A percentile compares a stretch with the other conserved stretches of the same genome.
phyloP scores from a whole-genome alignment of 2,888 invertebrate species.

The Graphium colonna region DNA sequence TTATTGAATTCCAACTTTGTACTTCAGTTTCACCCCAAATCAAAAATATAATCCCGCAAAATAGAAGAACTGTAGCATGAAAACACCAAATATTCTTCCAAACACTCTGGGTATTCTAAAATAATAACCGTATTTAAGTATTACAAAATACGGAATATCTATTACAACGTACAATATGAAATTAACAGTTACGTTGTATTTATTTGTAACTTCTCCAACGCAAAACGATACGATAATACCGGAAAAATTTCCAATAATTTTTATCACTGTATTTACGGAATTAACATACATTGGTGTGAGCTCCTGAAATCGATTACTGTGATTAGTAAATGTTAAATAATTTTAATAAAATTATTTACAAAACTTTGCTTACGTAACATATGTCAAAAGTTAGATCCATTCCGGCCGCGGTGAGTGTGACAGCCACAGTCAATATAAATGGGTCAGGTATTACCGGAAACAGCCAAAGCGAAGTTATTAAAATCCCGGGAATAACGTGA shows the following conservation, averaged over 20 bases:
- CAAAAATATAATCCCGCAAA: constrained; percentile 58
- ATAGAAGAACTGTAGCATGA: constrained; percentile 55
- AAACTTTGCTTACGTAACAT: constrained; percentile 56
- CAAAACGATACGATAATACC: constrained; percentile 86
- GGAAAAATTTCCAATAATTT: constrained; percentile 84
- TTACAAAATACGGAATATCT: background rate
- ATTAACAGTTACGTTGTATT: constrained; percentile 32
- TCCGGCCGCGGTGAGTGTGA: constrained; percentile 80
- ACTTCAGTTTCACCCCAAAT: constrained; percentile 62
- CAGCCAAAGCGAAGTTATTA: constrained; percentile 57
- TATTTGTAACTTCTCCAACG: constrained; percentile 81
- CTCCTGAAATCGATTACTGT: constrained; percentile 71
- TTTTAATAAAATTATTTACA: background rate
- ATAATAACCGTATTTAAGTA: constrained; percentile 5
- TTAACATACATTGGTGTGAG: constrained; percentile 87
- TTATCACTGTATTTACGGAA: constrained; percentile 86
- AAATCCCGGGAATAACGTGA: constrained; percentile 72
- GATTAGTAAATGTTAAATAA: background rate
- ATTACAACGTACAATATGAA: background rate
- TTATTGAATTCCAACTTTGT: constrained; percentile 56
- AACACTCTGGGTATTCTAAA: constrained; percentile 47
- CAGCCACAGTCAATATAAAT: constrained; percentile 53
- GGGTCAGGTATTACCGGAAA: constrained; percentile 56
- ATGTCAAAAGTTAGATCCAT: constrained; percentile 82
- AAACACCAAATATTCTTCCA: constrained; percentile 74